phyloP scores from a whole-genome alignment of 2,113 vertebrate genomes.

The Nanger granti region DNA sequence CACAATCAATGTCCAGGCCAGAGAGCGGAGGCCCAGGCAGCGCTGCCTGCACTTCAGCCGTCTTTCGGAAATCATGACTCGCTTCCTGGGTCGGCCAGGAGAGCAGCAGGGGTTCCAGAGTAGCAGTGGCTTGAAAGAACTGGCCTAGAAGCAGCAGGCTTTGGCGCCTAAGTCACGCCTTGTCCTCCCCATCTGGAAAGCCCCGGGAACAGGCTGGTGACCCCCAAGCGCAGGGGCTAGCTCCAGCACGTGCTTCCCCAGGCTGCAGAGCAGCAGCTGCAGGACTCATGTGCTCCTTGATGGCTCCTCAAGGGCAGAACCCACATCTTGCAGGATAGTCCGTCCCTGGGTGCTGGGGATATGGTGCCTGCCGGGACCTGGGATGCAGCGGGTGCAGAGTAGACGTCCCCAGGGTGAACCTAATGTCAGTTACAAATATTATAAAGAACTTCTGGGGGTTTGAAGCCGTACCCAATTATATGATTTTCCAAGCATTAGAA shows the following conservation, averaged over 20 bases:
- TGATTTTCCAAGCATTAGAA: neutral
- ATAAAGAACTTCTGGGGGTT: neutral
- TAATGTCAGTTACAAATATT: neutral
- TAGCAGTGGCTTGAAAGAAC: neutral
- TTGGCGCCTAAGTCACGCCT: neutral
- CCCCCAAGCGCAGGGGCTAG: rapidly evolving
- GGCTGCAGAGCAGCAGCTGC: neutral
- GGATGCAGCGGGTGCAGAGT: neutral
- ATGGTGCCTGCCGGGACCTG: neutral
- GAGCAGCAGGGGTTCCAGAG: neutral
- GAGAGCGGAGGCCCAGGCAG: neutral
- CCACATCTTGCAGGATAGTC: neutral
- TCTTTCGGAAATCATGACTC: neutral
- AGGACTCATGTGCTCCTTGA: no score
- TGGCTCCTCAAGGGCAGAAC: neutral
- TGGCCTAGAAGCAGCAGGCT: neutral
- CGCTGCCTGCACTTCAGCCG: neutral
- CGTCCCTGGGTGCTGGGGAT: neutral
- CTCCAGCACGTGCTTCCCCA: rapidly evolving
- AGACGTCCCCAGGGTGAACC: neutral
- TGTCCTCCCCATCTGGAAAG: neutral
- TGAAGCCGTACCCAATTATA: neutral
- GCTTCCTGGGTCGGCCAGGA: neutral
- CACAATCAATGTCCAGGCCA: neutral
- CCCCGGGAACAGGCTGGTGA: neutral